Percentiles rank a stretch among this genome's conserved stretches.
phyloP scores from a whole-genome alignment of 2,888 invertebrate species.

The Muscina levida region DNA sequence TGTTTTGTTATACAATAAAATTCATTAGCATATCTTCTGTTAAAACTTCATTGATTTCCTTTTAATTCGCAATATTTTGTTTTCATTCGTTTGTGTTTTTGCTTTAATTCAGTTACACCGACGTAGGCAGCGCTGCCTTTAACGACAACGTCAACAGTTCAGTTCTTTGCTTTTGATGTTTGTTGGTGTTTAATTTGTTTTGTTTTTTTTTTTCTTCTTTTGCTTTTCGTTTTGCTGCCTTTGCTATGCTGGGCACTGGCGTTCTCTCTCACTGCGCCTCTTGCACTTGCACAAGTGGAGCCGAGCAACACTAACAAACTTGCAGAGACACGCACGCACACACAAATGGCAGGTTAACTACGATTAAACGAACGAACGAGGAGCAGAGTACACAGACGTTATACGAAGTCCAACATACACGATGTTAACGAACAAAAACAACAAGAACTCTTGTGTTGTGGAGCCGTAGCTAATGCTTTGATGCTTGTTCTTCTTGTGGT shows the following conservation, averaged over 20 bases:
- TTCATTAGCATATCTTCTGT: too few species aligned
- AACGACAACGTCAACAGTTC: too few species aligned
- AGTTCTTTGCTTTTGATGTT: too few species aligned
- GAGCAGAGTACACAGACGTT: neutral
- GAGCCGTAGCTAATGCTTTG: neutral
- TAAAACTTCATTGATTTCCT: too few species aligned
- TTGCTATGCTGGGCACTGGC: constrained; percentile 21
- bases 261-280: constrained; percentile 1
- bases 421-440: neutral
- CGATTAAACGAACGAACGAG: constrained; percentile 17
- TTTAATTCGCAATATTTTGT: too few species aligned
- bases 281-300: constrained; percentile 12
- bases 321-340: constrained; percentile 22
- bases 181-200: too few species aligned
- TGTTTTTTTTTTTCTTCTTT: too few species aligned
- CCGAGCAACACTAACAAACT: neutral
- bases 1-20: too few species aligned
- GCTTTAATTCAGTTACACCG: too few species aligned
- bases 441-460: constrained; percentile 8
- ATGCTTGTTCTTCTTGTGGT: constrained; percentile 29
- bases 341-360: constrained; percentile 48
- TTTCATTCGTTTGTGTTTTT: too few species aligned
- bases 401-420: constrained; percentile 7
- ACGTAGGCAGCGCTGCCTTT: too few species aligned
- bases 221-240: too few species aligned